Percentiles rank a stretch among this genome's conserved stretches.
Conservation (phyloP, 2,113 vertebrate genomes). For the Neolamprologus caudopunctatus region DNA sequence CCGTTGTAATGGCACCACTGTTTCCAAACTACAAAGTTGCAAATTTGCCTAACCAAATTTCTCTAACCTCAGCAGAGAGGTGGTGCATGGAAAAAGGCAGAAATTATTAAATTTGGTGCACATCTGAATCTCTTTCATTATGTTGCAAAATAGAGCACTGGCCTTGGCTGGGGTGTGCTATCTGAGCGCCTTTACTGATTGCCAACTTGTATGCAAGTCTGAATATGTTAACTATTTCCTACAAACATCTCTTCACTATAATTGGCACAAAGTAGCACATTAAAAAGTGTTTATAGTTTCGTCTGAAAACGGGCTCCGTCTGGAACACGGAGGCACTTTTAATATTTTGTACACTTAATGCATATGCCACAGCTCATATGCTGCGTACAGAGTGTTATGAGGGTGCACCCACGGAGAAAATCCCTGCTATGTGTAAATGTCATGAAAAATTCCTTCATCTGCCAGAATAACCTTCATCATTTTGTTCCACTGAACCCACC, state of each 20-base stretch:
- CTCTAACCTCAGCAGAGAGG: background rate
- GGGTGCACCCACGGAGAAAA: conserved; percentile 40
- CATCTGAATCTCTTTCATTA: background rate
- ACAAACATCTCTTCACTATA: background rate
- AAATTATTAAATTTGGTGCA: background rate
- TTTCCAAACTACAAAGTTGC: background rate
- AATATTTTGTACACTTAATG: conserved; percentile 52
- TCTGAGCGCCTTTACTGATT: background rate
- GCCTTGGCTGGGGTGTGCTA: background rate
- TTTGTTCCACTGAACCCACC: conserved; percentile 69
- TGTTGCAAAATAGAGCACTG: background rate
- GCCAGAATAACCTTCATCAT: conserved; percentile 69
- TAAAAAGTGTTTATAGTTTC: background rate
- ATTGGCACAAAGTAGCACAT: background rate
- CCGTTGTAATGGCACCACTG: background rate
- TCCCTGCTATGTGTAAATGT: conserved; percentile 65
- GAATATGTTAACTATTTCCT: background rate
- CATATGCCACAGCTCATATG: conserved; percentile 38
- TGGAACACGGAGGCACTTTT: conserved; percentile 13
- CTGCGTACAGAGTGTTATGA: conserved; percentile 42
- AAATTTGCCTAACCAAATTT: background rate
- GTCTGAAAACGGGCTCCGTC: background rate
- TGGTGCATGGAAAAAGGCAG: background rate
- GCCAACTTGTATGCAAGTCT: background rate
- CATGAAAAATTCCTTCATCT: conserved; percentile 68